These are phyloP conservation scores for Heteromurus nitidus DNA, from an alignment of 2,888 invertebrate genomes.

Conservation along the genomic window DNA sequence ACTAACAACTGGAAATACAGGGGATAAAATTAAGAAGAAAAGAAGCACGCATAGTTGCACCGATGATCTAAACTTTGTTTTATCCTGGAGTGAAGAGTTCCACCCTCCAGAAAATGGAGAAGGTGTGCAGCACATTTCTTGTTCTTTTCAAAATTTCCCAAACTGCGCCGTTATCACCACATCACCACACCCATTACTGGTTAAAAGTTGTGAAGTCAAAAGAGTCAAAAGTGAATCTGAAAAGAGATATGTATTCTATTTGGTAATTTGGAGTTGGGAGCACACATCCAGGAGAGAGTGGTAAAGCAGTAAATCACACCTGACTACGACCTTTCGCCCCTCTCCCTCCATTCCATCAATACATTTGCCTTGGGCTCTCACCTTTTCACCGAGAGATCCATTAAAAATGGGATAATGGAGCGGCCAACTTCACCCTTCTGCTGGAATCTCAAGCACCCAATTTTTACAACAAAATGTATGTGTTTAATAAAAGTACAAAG, in stretches of 20 bases:
- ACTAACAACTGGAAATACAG: too few species aligned
- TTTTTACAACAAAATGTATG: too few species aligned
- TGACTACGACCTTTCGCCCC: slow-evolving; percentile 54
- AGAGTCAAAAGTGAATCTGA: too few species aligned
- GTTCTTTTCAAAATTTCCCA: neutral
- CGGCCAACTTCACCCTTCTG: slow-evolving; percentile 13
- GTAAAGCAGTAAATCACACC: slow-evolving; percentile 57
- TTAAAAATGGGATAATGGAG: slow-evolving; percentile 48
- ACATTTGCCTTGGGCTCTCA: slow-evolving; percentile 41
- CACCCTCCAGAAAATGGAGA: too few species aligned
- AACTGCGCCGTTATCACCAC: slow-evolving; percentile 34
- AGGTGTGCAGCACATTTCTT: neutral
- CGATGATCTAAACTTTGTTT: too few species aligned
- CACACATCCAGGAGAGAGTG: neutral
- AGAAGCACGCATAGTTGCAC: too few species aligned
- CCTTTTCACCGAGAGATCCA: slow-evolving; percentile 55
- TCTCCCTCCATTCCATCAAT: slow-evolving; percentile 32
- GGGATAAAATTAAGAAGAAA: too few species aligned
- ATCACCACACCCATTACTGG: slow-evolving; percentile 47
- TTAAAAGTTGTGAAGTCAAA: slow-evolving; percentile 38
- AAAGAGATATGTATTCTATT: too few species aligned
- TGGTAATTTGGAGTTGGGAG: too few species aligned
- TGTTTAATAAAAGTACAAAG: too few species aligned
- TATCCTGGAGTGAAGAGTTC: too few species aligned
- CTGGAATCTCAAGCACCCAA: slow-evolving; percentile 54